Evolutionary conservation across 2,888 invertebrate genomes (phyloP), one percentile per base, ranked within the genome.

Genomic region (Drosophila hamatofila): DNA sequence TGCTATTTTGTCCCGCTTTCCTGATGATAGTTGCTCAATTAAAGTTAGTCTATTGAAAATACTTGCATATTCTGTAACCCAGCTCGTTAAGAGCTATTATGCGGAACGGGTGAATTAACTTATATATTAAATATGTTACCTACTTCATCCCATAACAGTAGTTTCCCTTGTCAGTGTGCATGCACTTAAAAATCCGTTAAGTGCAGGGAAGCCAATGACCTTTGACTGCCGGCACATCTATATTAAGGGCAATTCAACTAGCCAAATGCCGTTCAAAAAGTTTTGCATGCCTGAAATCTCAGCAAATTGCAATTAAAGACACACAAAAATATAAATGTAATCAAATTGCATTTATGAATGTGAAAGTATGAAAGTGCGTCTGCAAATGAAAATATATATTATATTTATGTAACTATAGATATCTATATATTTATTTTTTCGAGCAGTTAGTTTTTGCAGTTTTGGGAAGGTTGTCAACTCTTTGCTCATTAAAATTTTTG

Each of bases 401-500:
- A 18, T 9, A 25, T 55, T 16, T 39, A 27, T 14, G 18, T 56
- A 12, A 12, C 1, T 35, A 14, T 1, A 33, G 12, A 14, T 37
- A 37, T 37, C 37, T 16, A 37, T 12, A 37, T 37, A 16, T 12
- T 37, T 37, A 37, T 37, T 21, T 7, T 59, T 46, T 57, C 51
- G 51, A 51, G 33, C 42, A 42, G 57, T 55, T 55, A 0, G 2
- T 48, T 48, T 51, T 62, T n/a, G n/a, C n/a, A n/a, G n/a, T 51
- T 35, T 60, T 44, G 14, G 23, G 65, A 65, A 59, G 35, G 56
- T 58, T 44, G 35, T n/a, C 25, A 61, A 46, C 51, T 67, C 48
- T 49, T 59, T 64, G 77, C 85, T 84, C 84, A 86, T 84, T 84
- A 84, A 84, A 84, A 84, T n/a, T n/a, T 78, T 75, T 69, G 51